A percentile compares a stretch with the other conserved stretches of the same genome.
Conservation (phyloP, 92 coral and sea anemone genomes). For the Umimayanthus kanabou region DNA sequence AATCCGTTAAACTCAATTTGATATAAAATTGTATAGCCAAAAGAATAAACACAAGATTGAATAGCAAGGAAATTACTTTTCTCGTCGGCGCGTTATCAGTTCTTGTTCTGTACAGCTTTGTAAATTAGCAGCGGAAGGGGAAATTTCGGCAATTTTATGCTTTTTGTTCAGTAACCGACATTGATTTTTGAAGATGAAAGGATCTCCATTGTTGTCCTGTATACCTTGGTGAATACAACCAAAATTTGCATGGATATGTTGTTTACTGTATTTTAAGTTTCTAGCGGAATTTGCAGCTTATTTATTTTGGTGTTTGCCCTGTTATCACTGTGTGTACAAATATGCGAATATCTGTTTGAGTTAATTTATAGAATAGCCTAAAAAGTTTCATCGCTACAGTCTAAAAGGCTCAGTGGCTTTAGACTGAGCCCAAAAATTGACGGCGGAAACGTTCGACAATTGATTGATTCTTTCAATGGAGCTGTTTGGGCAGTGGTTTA, state of each 20-base stretch:
- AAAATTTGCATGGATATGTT: conserved; percentile 27
- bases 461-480: neutral
- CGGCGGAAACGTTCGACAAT: neutral
- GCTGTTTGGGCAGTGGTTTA: neutral
- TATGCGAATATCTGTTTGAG: neutral
- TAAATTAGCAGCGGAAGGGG: conserved; percentile 25
- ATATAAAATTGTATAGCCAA: neutral
- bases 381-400: neutral
- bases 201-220: conserved; percentile 14
- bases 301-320: neutral
- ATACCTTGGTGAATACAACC: conserved; percentile 15
- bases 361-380: neutral
- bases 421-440: neutral
- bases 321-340: neutral
- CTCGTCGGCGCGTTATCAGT: neutral
- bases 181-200: conserved; percentile 26
- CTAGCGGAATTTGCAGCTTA: neutral
- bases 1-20: conserved; percentile 11
- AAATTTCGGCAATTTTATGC: neutral
- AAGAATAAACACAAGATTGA: neutral
- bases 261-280: neutral
- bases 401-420: neutral
- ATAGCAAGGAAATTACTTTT: neutral
- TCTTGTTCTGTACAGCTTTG: conserved; percentile 10
- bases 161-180: conserved; percentile 37